These are phyloP conservation scores for Tetragnatha montana DNA, from an alignment of 2,888 invertebrate genomes.

Conservation along the genomic window DNA sequence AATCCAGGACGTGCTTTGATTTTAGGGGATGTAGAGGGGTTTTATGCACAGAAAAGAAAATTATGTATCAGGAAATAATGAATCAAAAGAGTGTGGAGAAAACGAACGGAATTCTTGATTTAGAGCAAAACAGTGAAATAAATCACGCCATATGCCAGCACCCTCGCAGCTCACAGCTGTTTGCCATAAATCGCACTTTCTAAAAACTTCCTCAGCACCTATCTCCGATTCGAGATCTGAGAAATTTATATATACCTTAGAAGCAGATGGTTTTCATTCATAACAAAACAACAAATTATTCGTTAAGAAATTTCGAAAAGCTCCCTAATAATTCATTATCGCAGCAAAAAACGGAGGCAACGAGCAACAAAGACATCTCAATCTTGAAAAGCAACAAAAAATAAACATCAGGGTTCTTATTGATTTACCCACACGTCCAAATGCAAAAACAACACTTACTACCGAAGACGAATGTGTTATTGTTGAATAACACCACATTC, in stretches of 20 bases:
- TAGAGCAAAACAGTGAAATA: background rate
- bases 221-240: background rate
- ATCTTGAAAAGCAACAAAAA: background rate
- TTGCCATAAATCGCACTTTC: too few relatives aligned
- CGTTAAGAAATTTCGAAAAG: background rate
- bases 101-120: too few relatives aligned
- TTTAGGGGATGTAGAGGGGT: too few relatives aligned
- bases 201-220: background rate
- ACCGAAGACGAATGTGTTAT: constrained; percentile 35
- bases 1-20: too few relatives aligned
- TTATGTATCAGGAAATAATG: too few relatives aligned
- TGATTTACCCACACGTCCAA: constrained; percentile 15
- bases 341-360: background rate
- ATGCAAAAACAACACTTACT: background rate
- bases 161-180: too few relatives aligned
- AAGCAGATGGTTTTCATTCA: constrained; percentile 8
- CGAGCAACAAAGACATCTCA: constrained; percentile 6
- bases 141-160: background rate
- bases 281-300: constrained; percentile 1
- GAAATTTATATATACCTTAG: background rate
- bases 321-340: constrained; percentile 3
- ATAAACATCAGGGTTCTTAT: background rate
- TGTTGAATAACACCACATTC: constrained; percentile 28
- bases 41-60: too few relatives aligned
- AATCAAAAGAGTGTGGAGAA: too few relatives aligned